Evolutionary conservation across 1,140 invertebrate genomes (phyloP).

Genomic region (Nilaparvata lugens): DNA sequence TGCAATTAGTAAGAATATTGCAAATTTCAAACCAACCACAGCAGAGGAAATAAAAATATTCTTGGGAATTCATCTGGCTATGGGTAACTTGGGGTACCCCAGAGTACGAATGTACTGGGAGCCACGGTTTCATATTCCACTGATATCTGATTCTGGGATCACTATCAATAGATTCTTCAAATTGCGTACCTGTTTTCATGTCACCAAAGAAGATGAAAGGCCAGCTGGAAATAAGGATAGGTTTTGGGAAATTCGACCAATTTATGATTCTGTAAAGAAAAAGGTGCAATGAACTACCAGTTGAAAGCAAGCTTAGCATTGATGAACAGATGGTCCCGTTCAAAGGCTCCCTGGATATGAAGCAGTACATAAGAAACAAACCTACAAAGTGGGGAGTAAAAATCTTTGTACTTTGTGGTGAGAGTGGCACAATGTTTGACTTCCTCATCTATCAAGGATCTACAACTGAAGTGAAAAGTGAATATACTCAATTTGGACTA

Average conservation of each 20-base stretch:
- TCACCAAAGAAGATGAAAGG: too few relatives aligned
- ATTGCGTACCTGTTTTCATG: not conserved
- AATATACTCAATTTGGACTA: conserved; percentile 4
- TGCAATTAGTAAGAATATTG: too few relatives aligned
- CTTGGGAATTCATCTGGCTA: conserved; percentile 28
- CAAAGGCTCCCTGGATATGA: conserved; percentile 23
- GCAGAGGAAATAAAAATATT: conserved; percentile 25
- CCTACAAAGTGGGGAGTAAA: conserved; percentile 17
- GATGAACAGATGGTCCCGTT: conserved; percentile 32
- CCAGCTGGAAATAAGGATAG: conserved; percentile 8
- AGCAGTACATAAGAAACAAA: conserved; percentile 23
- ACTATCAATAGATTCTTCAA: conserved; percentile 26
- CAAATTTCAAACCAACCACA: conserved; percentile 7
- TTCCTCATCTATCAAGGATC: conserved; percentile 19
- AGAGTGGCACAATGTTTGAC: conserved; percentile 25
- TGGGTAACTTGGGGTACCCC: conserved; percentile 27
- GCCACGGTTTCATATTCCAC: conserved; percentile 28
- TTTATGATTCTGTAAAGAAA: conserved; percentile 6
- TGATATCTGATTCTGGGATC: conserved; percentile 32
- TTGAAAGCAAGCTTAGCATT: conserved; percentile 18
- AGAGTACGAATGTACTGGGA: conserved; percentile 33
- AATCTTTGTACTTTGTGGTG: conserved; percentile 25
- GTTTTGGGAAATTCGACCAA: conserved; percentile 19
- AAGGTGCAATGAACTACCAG: not conserved
- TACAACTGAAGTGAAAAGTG: conserved; percentile 5